phyloP scores from a whole-genome alignment of 1,140 invertebrate genomes.

The Bradynema listronoti region DNA sequence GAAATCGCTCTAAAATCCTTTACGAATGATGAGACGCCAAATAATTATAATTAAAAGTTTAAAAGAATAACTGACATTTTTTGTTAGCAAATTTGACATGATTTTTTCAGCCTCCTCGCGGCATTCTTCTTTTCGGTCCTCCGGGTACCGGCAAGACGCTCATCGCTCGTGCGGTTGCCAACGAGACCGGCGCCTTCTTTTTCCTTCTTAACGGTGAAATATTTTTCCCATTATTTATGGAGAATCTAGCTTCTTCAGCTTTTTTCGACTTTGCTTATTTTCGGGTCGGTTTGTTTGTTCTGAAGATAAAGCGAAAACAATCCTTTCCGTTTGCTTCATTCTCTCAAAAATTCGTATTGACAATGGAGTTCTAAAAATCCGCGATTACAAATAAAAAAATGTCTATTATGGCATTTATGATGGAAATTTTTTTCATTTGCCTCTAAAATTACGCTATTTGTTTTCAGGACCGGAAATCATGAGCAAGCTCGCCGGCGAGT shows the following conservation, averaged over 20 bases:
- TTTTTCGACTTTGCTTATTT: too few relatives aligned
- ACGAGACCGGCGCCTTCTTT: slow-evolving; percentile 99
- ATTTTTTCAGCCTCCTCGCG: slow-evolving; percentile 75
- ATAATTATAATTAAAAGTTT: too few relatives aligned
- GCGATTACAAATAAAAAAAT: slow-evolving; percentile 1
- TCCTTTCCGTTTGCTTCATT: slow-evolving; percentile 4
- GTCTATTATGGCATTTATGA: not conserved
- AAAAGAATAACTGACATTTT: too few relatives aligned
- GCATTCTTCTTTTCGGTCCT: slow-evolving; percentile 92
- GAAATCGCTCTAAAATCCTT: not conserved
- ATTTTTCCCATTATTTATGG: not conserved
- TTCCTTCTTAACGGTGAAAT: slow-evolving; percentile 86
- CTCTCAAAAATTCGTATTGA: slow-evolving; percentile 2
- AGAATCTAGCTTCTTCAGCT: too few relatives aligned
- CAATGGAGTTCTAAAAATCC: slow-evolving; percentile 7
- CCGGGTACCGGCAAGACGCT: slow-evolving; percentile 92
- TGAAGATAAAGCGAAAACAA: slow-evolving; percentile 8
- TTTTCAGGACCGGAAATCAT: slow-evolving; percentile 87
- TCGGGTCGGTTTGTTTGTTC: slow-evolving; percentile 6
- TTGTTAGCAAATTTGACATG: too few relatives aligned
- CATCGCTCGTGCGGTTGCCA: slow-evolving; percentile 95
- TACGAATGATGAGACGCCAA: not conserved
- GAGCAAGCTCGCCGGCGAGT: slow-evolving; percentile 98
- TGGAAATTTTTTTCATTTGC: not conserved
- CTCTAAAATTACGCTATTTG: not conserved